phyloP scores from a whole-genome alignment of 2,888 invertebrate genomes.

The Epinotia nisella region DNA sequence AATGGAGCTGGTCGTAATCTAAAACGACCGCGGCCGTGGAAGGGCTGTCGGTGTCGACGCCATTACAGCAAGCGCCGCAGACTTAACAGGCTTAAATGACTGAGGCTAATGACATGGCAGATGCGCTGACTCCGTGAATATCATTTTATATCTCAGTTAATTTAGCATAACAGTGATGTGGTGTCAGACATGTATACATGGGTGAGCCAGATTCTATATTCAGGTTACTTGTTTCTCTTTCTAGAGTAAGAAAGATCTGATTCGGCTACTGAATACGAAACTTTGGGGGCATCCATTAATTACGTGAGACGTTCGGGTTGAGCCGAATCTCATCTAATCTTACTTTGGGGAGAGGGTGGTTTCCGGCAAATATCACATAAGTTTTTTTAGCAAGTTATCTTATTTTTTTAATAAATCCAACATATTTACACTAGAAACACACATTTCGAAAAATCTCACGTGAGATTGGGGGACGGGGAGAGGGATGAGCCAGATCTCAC shows the following conservation, averaged over 20 bases:
- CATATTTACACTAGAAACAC: too few relatives aligned
- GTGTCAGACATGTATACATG: background rate
- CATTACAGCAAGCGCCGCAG: conserved; percentile 70
- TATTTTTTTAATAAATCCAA: too few relatives aligned
- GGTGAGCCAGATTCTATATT: background rate
- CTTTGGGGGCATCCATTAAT: too few relatives aligned
- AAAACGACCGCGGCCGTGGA: conserved; percentile 70
- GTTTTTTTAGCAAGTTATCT: too few relatives aligned
- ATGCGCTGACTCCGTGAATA: conserved; percentile 76
- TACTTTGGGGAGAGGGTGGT: too few relatives aligned
- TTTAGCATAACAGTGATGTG: background rate
- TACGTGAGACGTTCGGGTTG: too few relatives aligned
- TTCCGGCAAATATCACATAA: too few relatives aligned
- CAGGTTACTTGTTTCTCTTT: background rate
- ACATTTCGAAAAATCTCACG: too few relatives aligned
- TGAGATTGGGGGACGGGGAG: too few relatives aligned
- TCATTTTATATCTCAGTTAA: conserved; percentile 56
- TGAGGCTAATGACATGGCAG: conserved; percentile 81
- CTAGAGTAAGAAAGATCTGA: background rate
- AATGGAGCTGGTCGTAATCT: conserved; percentile 64
- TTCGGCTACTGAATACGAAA: background rate
- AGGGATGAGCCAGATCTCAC: too few relatives aligned
- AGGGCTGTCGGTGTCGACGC: conserved; percentile 70
- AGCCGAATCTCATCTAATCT: too few relatives aligned
- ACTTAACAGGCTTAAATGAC: conserved; percentile 81